Evolutionary conservation across 1,140 invertebrate genomes (phyloP).

Genomic region (Sarcophaga bullata): DNA sequence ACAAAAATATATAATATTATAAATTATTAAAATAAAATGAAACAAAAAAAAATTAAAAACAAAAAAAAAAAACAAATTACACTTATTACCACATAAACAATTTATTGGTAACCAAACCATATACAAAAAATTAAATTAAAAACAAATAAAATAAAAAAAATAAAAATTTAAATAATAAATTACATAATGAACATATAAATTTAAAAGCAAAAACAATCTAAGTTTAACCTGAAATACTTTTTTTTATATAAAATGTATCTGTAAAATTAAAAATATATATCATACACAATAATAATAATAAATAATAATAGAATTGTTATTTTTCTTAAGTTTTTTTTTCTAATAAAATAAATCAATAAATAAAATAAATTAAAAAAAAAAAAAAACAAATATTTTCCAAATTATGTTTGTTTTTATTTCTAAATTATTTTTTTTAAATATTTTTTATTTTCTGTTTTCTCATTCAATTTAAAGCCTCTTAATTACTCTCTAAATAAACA

Average conservation of each 20-base stretch:
- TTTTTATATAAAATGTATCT: background rate
- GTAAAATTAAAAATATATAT: no score
- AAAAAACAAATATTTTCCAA: background rate
- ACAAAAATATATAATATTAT: constrained; percentile 26
- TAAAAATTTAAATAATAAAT: constrained; percentile 4
- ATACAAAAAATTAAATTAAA: no score
- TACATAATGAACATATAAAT: no score
- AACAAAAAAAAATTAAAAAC: background rate
- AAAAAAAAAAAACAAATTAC: constrained; percentile 32
- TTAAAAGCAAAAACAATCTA: no score
- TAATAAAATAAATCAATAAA: background rate
- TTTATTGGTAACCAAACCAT: constrained; percentile 28
- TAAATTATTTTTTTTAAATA: background rate
- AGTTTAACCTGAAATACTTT: constrained; percentile 5
- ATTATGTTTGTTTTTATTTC: background rate
- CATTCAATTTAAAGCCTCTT: background rate
- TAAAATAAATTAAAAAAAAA: constrained; percentile 9
- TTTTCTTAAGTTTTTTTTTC: constrained; percentile 30
- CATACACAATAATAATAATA: background rate
- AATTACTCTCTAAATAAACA: background rate
- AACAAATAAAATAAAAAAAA: no score
- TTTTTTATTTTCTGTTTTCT: background rate
- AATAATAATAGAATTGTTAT: constrained; percentile 25
- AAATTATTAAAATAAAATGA: constrained; percentile 29
- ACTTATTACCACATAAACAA: constrained; percentile 38